A percentile compares a stretch with the other conserved stretches of the same genome.
Conservation (phyloP, 2,113 vertebrate species). For the Rhabdornis inornatus region DNA sequence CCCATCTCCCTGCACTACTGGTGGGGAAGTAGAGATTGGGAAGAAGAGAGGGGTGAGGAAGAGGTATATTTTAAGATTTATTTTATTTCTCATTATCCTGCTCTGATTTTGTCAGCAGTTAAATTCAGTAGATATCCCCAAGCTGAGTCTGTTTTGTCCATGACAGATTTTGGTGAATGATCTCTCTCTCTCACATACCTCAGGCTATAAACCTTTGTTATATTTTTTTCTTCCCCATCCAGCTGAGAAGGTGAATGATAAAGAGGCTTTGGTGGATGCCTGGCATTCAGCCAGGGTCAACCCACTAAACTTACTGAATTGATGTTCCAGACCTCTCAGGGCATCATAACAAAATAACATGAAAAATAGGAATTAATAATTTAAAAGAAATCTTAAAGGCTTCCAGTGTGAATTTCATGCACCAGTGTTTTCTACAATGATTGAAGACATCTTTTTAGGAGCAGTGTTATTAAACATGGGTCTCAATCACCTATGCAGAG, state of each 20-base stretch:
- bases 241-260: neutral
- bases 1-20: neutral
- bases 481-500: neutral
- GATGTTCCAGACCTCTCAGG: neutral
- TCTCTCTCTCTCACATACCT: neutral
- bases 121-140: neutral
- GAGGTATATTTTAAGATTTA: neutral
- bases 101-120: neutral
- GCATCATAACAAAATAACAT: neutral
- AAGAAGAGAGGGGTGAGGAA: neutral
- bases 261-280: neutral
- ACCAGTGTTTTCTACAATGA: neutral
- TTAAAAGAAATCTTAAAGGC: neutral
- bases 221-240: neutral
- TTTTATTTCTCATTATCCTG: neutral
- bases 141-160: neutral
- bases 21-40: neutral
- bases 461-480: neutral
- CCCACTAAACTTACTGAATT: neutral
- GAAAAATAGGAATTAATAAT: neutral
- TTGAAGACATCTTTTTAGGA: constrained; percentile 9
- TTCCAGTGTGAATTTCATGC: neutral
- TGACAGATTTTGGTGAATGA: neutral
- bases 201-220: neutral
- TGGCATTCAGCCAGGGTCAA: neutral